phyloP scores from a whole-genome alignment of 1,140 invertebrate genomes.

The Formica exsecta region DNA sequence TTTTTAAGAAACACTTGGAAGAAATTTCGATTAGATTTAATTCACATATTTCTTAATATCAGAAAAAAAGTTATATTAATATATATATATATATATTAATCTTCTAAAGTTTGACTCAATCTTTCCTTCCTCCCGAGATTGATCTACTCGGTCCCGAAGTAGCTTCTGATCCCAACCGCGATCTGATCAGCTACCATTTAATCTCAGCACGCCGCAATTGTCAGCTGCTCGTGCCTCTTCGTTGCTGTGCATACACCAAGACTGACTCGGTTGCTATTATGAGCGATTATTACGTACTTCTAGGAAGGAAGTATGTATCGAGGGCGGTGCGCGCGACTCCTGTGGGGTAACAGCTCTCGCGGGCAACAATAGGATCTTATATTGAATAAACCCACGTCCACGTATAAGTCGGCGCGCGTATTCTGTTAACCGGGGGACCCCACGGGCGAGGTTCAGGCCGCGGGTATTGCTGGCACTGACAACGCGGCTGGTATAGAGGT shows the following conservation, averaged over 20 bases:
- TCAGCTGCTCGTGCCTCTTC: conserved; percentile 63
- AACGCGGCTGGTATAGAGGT: conserved; percentile 67
- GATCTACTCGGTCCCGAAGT: conserved; percentile 25
- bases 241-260: conserved; percentile 65
- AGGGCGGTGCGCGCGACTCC: conserved; percentile 74
- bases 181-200: conserved; percentile 60
- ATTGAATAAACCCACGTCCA: conserved; percentile 76
- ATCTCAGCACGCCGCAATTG: conserved; percentile 60
- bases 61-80: background rate
- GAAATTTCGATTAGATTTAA: background rate
- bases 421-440: conserved; percentile 71
- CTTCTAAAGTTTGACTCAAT: background rate
- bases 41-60: background rate
- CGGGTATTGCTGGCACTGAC: conserved; percentile 65
- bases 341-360: conserved; percentile 69
- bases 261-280: conserved; percentile 69
- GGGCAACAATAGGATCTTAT: conserved; percentile 77
- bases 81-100: conserved; percentile 2
- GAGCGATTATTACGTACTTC: conserved; percentile 72
- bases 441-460: conserved; percentile 60
- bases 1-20: background rate
- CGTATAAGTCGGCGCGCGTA: conserved; percentile 65
- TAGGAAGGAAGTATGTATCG: conserved; percentile 75
- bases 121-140: conserved; percentile 24
- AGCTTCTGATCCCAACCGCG: conserved; percentile 41